These are phyloP conservation scores for Physella acuta DNA, from an alignment of 1,140 invertebrate species.

Conservation along the genomic window DNA sequence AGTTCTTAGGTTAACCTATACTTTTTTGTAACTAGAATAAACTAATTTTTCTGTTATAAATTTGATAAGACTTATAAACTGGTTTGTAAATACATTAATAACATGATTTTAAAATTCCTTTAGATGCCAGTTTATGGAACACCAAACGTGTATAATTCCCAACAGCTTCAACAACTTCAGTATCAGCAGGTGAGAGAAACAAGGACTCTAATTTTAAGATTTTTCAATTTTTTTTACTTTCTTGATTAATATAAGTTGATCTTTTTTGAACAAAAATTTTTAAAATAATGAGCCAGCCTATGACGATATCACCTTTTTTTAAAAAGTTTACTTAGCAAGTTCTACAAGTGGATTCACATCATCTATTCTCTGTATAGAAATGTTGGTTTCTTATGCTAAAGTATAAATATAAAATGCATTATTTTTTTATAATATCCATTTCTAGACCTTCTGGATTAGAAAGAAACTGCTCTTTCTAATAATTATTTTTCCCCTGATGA, in stretches of 20 bases:
- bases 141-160: constrained; percentile 45
- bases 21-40: neutral
- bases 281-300: constrained; percentile 65
- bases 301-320: constrained; percentile 41
- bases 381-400: neutral
- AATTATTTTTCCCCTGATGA: neutral
- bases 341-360: no score
- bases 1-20: neutral
- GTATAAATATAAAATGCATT: neutral
- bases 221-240: neutral
- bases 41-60: neutral
- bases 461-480: neutral
- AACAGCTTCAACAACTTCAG: constrained; percentile 52
- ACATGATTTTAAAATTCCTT: neutral
- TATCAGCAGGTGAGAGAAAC: constrained; percentile 45
- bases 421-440: neutral
- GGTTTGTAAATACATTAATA: neutral
- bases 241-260: neutral
- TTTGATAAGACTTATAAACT: neutral
- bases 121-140: neutral
- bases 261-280: neutral
- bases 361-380: no score
- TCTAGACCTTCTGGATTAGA: neutral
- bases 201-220: no score
- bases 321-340: neutral